These are phyloP conservation scores for Bombus sylvicola DNA, from an alignment of 1,140 invertebrate genomes.

Conservation along the genomic window DNA sequence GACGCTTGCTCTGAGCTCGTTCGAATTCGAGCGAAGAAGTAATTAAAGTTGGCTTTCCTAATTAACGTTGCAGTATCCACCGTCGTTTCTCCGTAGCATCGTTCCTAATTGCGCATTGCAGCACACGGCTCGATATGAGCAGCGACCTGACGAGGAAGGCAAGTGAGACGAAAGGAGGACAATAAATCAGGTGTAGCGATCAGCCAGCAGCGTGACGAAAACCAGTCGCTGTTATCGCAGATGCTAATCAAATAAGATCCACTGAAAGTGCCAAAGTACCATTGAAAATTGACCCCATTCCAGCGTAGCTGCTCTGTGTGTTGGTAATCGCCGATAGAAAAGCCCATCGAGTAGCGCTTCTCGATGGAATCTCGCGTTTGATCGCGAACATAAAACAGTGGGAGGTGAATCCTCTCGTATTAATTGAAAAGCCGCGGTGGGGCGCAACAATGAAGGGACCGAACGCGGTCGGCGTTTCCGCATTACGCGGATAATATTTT, in stretches of 20 bases:
- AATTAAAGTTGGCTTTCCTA: slow-evolving; percentile 51
- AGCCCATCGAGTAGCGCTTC: background rate
- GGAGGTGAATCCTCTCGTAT: background rate
- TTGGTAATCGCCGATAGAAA: background rate
- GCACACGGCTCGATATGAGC: background rate
- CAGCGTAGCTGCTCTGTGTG: background rate
- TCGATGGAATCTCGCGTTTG: slow-evolving; percentile 32
- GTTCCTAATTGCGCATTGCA: slow-evolving; percentile 4
- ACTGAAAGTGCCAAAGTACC: background rate
- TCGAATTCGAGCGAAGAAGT: background rate
- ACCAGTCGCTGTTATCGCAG: background rate
- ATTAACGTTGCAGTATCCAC: slow-evolving; percentile 31
- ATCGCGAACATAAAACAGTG: background rate
- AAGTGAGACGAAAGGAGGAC: background rate
- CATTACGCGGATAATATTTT: slow-evolving; percentile 47
- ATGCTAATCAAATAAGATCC: slow-evolving; percentile 35
- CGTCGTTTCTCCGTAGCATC: background rate
- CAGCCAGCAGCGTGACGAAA: background rate
- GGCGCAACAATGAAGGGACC: background rate
- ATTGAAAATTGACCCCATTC: slow-evolving; percentile 25
- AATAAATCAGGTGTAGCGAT: slow-evolving; percentile 14
- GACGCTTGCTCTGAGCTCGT: background rate
- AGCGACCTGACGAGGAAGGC: background rate
- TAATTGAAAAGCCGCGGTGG: slow-evolving; percentile 33
- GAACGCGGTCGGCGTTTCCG: slow-evolving; percentile 8